phyloP scores from a whole-genome alignment of 2,113 vertebrate species.

The Etheostoma cragini region DNA sequence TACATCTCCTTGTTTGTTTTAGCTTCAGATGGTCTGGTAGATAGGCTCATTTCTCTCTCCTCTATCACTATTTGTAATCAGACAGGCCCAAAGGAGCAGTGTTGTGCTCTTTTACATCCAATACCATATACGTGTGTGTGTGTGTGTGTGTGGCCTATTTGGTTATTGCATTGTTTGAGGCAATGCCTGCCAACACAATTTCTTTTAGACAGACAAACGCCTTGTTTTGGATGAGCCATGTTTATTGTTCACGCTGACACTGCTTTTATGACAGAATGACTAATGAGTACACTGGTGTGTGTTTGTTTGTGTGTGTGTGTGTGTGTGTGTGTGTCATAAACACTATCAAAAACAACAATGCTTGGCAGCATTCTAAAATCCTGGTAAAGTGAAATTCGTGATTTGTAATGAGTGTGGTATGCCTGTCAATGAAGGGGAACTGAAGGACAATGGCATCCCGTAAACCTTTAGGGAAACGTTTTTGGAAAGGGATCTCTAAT shows the following conservation, averaged over 20 bases:
- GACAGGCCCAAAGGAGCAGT: slow-evolving; percentile 28
- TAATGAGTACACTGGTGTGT: slow-evolving; percentile 57
- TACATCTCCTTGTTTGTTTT: slow-evolving; percentile 55
- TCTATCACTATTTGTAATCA: slow-evolving; percentile 67
- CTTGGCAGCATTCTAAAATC: slow-evolving; percentile 48
- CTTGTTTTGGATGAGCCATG: slow-evolving; percentile 72
- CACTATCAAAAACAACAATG: slow-evolving; percentile 37
- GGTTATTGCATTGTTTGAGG: slow-evolving; percentile 62
- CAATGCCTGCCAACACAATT: slow-evolving; percentile 63
- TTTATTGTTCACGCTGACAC: slow-evolving; percentile 75
- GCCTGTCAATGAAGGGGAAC: slow-evolving; percentile 37
- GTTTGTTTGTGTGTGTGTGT: slow-evolving; percentile 8
- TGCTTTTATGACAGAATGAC: slow-evolving; percentile 75
- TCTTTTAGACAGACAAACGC: slow-evolving; percentile 68
- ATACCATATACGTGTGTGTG: slow-evolving; percentile 19
- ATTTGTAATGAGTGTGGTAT: slow-evolving; percentile 38
- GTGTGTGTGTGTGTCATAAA: slow-evolving; percentile 32
- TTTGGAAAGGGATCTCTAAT: slow-evolving; percentile 12
- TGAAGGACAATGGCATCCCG: slow-evolving; percentile 17
- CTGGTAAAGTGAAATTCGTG: slow-evolving; percentile 40
- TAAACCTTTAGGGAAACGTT: slow-evolving; percentile 18
- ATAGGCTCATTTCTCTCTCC: slow-evolving; percentile 66
- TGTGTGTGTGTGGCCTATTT: slow-evolving; percentile 30
- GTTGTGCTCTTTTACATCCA: slow-evolving; percentile 49
- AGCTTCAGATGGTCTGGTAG: slow-evolving; percentile 62